Conservation (phyloP, 2,113 vertebrate species). For the Anolis sagrei region DNA sequence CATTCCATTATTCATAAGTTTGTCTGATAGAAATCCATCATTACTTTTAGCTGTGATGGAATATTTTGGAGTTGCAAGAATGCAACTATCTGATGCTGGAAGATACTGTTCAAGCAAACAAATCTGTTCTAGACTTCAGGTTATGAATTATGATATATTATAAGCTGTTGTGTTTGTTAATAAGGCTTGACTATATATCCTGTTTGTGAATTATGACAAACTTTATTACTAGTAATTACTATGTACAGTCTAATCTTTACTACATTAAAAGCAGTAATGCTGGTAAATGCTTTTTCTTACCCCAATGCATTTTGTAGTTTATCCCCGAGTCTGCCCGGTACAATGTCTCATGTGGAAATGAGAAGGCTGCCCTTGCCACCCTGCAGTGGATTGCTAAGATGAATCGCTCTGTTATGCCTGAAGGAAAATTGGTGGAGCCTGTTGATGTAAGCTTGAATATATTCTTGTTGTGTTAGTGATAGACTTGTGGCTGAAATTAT, state of each 20-base stretch:
- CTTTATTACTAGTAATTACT: background rate
- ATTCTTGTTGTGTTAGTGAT: background rate
- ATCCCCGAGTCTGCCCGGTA: constrained; percentile 93
- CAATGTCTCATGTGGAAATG: constrained; percentile 86
- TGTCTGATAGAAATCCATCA: too few species aligned
- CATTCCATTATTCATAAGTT: too few species aligned
- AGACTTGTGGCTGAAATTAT: background rate
- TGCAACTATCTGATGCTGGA: too few species aligned
- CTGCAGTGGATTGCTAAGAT: constrained; percentile 84
- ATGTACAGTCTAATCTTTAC: background rate
- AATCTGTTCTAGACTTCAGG: too few species aligned
- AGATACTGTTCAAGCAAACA: too few species aligned
- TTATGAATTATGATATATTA: too few species aligned
- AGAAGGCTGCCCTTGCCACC: constrained; percentile 76
- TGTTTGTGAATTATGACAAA: too few species aligned
- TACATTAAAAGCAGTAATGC: background rate
- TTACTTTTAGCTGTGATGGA: too few species aligned
- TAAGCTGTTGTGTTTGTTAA: too few species aligned
- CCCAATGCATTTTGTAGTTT: constrained; percentile 74
- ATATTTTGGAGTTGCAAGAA: too few species aligned
- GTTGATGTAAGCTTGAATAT: constrained; percentile 70
- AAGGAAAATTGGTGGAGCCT: constrained; percentile 83
- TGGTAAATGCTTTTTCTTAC: background rate
- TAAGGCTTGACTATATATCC: too few species aligned
- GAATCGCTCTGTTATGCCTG: constrained; percentile 79